Evolutionary conservation across 2,888 invertebrate genomes (phyloP).

Genomic region (Ferdinandea cuprea): DNA sequence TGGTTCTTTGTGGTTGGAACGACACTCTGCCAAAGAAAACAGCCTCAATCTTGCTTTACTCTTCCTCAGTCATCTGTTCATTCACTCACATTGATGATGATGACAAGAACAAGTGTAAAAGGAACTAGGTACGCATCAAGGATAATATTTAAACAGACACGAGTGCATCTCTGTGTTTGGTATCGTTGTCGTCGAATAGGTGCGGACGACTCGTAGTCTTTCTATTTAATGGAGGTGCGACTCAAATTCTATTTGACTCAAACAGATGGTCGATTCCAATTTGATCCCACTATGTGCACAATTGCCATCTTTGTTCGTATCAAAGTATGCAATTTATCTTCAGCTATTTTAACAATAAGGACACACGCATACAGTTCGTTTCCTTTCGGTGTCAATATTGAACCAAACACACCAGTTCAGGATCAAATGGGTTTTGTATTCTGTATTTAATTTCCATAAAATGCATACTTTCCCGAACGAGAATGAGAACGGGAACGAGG

Average conservation of each 20-base stretch:
- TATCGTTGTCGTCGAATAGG: slow-evolving; percentile 12
- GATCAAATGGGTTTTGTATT: slow-evolving; percentile 57
- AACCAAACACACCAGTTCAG: slow-evolving; percentile 52
- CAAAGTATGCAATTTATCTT: slow-evolving; percentile 66
- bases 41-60: background rate
- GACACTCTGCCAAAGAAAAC: slow-evolving; percentile 57
- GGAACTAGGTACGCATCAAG: slow-evolving; percentile 48
- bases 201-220: slow-evolving; percentile 41
- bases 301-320: slow-evolving; percentile 22
- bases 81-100: slow-evolving; percentile 8
- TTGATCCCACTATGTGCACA: background rate
- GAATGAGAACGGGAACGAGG: slow-evolving; percentile 6
- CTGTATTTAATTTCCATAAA: slow-evolving; percentile 72
- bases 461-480: slow-evolving; percentile 45
- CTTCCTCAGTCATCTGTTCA: no score
- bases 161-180: slow-evolving; percentile 27
- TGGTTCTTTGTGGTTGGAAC: slow-evolving; percentile 54
- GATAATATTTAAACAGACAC: slow-evolving; percentile 49
- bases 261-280: slow-evolving; percentile 69
- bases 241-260: slow-evolving; percentile 43
- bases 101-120: slow-evolving; percentile 26
- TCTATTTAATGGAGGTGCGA: slow-evolving; percentile 48
- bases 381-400: slow-evolving; percentile 61
- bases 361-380: slow-evolving; percentile 35
- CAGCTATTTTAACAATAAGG: slow-evolving; percentile 58